phyloP scores from a whole-genome alignment of 2,797 vertebrate genomes.

The Hozukius guyotensis region DNA sequence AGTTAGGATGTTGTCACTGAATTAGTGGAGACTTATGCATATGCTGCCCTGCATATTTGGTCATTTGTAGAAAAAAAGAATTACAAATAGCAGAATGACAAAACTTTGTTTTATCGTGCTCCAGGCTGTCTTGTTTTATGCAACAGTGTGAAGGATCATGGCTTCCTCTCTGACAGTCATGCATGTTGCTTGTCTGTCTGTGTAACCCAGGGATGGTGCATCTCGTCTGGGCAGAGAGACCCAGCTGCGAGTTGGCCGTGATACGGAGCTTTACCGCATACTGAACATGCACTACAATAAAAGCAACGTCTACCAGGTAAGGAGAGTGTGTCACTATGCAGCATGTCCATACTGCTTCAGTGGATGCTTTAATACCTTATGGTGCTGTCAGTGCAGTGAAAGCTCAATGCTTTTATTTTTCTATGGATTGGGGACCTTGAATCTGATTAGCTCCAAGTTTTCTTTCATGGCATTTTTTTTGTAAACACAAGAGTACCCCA shows the following conservation, averaged over 20 bases:
- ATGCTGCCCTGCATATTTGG: not conserved
- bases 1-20: not conserved
- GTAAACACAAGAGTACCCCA: not conserved
- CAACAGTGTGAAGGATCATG: not conserved
- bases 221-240: conserved; percentile 64
- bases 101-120: not conserved
- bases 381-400: not conserved
- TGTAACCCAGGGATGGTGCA: conserved; percentile 65
- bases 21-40: not conserved
- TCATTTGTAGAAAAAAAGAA: not conserved
- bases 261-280: conserved; percentile 85
- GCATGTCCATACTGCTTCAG: not conserved
- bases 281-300: conserved; percentile 89
- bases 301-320: conserved; percentile 86
- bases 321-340: not conserved
- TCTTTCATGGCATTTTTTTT: not conserved
- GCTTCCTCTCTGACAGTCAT: not conserved
- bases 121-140: not conserved
- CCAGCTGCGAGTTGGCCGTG: conserved; percentile 78
- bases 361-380: not conserved
- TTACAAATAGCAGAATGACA: not conserved
- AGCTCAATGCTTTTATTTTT: not conserved
- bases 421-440: not conserved
- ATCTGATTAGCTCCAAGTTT: not conserved
- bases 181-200: conserved; percentile 1